phyloP scores from a whole-genome alignment of 2,888 invertebrate genomes.

The Yponomeuta sedellus region DNA sequence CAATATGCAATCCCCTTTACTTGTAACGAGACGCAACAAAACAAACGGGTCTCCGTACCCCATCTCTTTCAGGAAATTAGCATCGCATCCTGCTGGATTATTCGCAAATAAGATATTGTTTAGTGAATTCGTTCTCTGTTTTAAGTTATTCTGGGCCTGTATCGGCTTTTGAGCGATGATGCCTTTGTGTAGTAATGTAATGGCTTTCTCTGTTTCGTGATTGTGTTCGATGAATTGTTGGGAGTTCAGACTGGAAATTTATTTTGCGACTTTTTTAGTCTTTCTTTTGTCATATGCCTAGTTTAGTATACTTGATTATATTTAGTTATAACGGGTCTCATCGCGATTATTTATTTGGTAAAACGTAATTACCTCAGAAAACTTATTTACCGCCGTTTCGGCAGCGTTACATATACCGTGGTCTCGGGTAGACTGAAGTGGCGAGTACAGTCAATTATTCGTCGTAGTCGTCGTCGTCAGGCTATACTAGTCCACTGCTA shows the following conservation, averaged over 20 bases:
- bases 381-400: too few species aligned
- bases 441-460: too few species aligned
- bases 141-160: conserved; percentile 7
- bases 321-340: too few species aligned
- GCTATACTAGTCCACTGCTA: too few species aligned
- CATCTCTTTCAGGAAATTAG: conserved; percentile 74
- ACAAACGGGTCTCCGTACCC: conserved; percentile 33
- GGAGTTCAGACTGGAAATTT: background rate
- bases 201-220: background rate
- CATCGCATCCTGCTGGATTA: conserved; percentile 67
- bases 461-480: too few species aligned
- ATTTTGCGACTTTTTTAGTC: background rate
- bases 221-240: background rate
- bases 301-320: too few species aligned
- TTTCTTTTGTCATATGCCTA: too few species aligned
- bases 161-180: background rate
- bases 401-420: too few species aligned
- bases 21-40: conserved; percentile 6
- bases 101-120: conserved; percentile 75
- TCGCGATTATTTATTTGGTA: too few species aligned
- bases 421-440: too few species aligned
- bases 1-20: conserved; percentile 11
- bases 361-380: too few species aligned
- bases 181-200: background rate
- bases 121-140: conserved; percentile 60